Base-by-base conservation (phyloP, 2,888 invertebrate species). In the Anoplius nigerrimus region DNA sequence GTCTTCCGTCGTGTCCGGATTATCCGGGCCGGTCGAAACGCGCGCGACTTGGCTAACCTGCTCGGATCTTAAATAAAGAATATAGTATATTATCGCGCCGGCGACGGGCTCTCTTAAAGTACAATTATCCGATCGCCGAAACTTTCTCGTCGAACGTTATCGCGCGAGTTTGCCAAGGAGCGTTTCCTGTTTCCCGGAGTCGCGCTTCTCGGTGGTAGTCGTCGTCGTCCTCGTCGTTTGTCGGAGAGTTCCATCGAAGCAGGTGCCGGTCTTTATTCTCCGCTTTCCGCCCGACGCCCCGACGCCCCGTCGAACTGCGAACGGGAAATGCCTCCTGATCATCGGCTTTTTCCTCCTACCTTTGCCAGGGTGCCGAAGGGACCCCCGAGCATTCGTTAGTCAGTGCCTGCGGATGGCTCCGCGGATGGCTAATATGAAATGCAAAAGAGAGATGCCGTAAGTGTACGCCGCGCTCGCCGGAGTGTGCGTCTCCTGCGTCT, bases 371-470 rank as follows among this genome's bases (percentile, higher is more conserved):
- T n/a, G n/a, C 74, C 75, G 78, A 61, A 70, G 79, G 70, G 58
- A 22, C 70, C 78, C 72, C 63, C 64, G 66, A 73, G 74, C 72
- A 70, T 77, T 81, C 75, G 81, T 79, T 78, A 79, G 79, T 71
- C 61, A 73, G 58, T 71, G 74, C 67, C 73, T 66, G 67, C 57
- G 61, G 62, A 48, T 21, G 56, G 58, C 62, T 63, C n/a, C 42
- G 55, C 62, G 71, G 77, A 72, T 69, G 76, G 75, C 71, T 79
- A 78, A 80, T 79, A 75, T 69, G 75, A 78, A 80, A 79, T 75
- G 78, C 78, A 77, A 81, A 81, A 78, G 69, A 72, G 72, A 68
- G 64, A 62, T 51, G 66, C 63, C 72, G 69, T 48, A 48, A 16
- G 48, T 48, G 48, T 16, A 18, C 16, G 13, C 42, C 13, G 8